Conservation (phyloP, 2,797 vertebrate genomes). For the Sorex maritimensis region DNA sequence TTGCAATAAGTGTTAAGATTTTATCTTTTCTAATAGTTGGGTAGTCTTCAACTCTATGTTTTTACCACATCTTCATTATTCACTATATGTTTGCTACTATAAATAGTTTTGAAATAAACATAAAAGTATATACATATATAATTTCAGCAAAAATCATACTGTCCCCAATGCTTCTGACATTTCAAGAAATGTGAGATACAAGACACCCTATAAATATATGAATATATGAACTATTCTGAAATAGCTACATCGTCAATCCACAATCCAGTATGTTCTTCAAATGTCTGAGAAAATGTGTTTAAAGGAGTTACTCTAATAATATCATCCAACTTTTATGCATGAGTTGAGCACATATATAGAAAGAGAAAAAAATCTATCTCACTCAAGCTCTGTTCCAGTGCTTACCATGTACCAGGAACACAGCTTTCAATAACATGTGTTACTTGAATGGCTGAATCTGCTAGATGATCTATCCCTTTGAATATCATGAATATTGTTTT, state of each 20-base stretch:
- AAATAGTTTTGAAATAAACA: too few species aligned
- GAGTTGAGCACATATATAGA: too few species aligned
- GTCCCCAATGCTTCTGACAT: constrained; percentile 11
- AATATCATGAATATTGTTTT: background rate
- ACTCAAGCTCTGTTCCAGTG: background rate
- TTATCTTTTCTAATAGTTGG: too few species aligned
- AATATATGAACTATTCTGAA: constrained; percentile 51
- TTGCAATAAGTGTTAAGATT: too few species aligned
- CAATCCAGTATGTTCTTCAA: background rate
- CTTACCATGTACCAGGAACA: background rate
- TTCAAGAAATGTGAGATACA: constrained; percentile 36
- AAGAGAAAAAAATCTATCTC: background rate
- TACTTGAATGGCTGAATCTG: background rate
- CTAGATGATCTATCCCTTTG: background rate
- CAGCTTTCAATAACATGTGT: background rate
- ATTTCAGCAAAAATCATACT: background rate
- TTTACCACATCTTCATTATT: too few species aligned
- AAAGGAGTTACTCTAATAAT: background rate
- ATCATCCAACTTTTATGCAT: background rate
- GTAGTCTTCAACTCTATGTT: too few species aligned
- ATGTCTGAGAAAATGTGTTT: constrained; percentile 13
- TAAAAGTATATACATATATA: too few species aligned
- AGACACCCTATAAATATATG: background rate
- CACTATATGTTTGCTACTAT: too few species aligned
- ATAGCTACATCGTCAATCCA: background rate